Percentiles rank a stretch among this genome's conserved stretches.
phyloP scores from a whole-genome alignment of 2,797 vertebrate genomes.

The Pterois miles region DNA sequence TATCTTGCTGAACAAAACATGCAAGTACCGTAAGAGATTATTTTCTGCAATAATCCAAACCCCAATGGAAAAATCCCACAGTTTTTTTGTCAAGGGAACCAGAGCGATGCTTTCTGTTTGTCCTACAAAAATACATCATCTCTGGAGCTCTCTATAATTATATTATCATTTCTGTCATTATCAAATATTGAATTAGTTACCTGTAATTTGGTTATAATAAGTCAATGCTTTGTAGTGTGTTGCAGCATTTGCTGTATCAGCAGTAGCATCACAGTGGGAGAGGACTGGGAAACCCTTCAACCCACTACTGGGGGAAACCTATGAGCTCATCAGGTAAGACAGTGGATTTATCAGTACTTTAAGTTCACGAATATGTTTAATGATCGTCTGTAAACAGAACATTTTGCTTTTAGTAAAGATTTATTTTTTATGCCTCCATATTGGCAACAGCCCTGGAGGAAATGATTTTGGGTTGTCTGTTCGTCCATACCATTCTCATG shows the following conservation, averaged over 20 bases:
- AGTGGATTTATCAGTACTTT: neutral
- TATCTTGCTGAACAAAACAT: no score
- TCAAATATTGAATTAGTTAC: neutral
- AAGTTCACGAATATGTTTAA: neutral
- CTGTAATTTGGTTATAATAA: slow-evolving; percentile 5
- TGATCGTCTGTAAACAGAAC: neutral
- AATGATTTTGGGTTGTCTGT: no score
- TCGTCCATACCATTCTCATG: no score
- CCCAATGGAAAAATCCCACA: no score
- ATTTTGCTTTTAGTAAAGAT: neutral
- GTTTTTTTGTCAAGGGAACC: no score
- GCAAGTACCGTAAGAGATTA: no score
- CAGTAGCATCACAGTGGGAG: slow-evolving; percentile 98
- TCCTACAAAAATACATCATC: no score
- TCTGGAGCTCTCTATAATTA: neutral
- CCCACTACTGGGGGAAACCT: slow-evolving; percentile 96
- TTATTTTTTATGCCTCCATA: neutral
- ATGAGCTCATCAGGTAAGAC: slow-evolving; percentile 92
- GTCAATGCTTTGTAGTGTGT: slow-evolving; percentile 85
- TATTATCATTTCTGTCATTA: neutral
- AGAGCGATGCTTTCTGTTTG: no score
- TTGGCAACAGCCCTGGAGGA: no score
- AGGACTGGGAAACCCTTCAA: slow-evolving; percentile 98
- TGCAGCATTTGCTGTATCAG: slow-evolving; percentile 97
- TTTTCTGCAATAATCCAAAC: no score